Conservation (phyloP, 1,140 invertebrate species). For the Gryllus bimaculatus region DNA sequence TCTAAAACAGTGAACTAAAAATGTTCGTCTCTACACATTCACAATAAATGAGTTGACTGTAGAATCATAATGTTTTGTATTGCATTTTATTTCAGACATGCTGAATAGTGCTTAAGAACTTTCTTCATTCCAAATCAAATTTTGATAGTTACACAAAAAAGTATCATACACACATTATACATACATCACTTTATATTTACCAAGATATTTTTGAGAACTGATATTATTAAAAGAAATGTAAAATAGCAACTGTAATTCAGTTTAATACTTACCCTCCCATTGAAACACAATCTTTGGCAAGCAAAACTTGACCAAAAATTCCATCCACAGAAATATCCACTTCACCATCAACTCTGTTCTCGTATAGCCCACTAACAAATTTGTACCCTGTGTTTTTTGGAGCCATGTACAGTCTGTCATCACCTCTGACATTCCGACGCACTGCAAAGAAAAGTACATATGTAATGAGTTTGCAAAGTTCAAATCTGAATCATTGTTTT, state of each 20-base stretch:
- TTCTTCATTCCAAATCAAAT: no score
- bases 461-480: not conserved
- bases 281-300: slow-evolving; percentile 55
- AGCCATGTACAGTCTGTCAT: slow-evolving; percentile 69
- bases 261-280: slow-evolving; percentile 47
- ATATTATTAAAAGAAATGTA: not conserved
- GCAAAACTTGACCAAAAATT: slow-evolving; percentile 60
- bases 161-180: no score
- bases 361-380: slow-evolving; percentile 60
- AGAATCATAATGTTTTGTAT: no score
- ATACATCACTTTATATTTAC: not conserved
- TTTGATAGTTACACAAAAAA: no score
- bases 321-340: slow-evolving; percentile 51
- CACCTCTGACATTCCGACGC: slow-evolving; percentile 45
- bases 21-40: no score
- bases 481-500: no score
- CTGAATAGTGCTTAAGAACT: no score
- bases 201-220: not conserved
- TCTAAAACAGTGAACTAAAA: no score
- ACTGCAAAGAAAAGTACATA: slow-evolving; percentile 30
- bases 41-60: no score
- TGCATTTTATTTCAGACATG: no score
- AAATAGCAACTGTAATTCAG: not conserved
- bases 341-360: slow-evolving; percentile 40
- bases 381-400: slow-evolving; percentile 54